Base-by-base conservation (phyloP, 2,797 vertebrate genomes). In the Benthosema pterotum region DNA sequence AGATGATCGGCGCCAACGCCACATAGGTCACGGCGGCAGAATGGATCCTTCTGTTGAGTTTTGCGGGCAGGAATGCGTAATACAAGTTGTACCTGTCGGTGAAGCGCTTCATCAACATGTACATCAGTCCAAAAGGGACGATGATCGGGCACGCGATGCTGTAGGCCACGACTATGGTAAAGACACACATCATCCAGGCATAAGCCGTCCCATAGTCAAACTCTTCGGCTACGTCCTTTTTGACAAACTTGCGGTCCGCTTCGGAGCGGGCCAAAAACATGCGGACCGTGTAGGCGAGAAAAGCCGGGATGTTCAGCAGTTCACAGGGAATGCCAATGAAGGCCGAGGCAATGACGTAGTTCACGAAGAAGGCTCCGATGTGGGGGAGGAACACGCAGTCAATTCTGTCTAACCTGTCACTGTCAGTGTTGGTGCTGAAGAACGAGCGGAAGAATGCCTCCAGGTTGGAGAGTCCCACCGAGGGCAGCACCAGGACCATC, bases 81-180 rank as follows among this genome's bases (percentile, higher is more conserved):
- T 99, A 99, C 87, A 99, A 94, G 83, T 99, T 99, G 86, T 99
- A 99, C 57, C 98, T 89, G 90, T 99, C 98, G 67, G 95, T 97
- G 60, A 98, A 86, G 83, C 99, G 98, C 81, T 99, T 99, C 57
- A 99, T 90, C 45, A 99, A 89, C 96, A 99, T 99, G 90, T 99
- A 99, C 96, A 99, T 99, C 72, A 99, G 93, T 12, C 98, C 98
- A 45, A 99, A 99, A 38, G 97, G 97, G 71, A 99, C 97, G 0
- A 99, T 99, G 84, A 99, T 99, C 45, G 98, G 98, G 75, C 98
- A 99, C 65, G 95, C 98, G 92, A 99, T 99, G 91, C 98, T 99
- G 92, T 99, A 99, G 42, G 98, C 97, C 98, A 99, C 99, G 58
- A 97, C 97, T 73, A 99, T 97, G 14, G 98, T 99, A 89, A 99